These are phyloP conservation scores for Paramuricea clavata DNA, from an alignment of 92 coral and sea anemone genomes.

Conservation along the genomic window DNA sequence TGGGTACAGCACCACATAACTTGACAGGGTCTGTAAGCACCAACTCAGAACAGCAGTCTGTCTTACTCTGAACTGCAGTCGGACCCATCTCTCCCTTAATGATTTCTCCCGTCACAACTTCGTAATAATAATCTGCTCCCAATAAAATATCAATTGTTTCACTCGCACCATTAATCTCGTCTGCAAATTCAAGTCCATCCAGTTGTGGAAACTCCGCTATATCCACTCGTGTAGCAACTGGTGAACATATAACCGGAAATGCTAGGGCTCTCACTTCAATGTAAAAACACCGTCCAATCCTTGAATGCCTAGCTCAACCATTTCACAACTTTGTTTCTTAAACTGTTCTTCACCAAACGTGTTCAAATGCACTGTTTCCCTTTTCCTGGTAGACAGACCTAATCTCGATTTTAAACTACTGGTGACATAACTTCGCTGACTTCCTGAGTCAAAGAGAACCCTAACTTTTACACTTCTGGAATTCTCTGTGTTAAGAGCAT, in stretches of 20 bases:
- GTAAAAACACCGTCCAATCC: conserved; percentile 35
- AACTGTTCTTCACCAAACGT: conserved; percentile 50
- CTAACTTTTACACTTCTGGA: not conserved
- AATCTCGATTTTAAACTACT: not conserved
- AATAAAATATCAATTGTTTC: conserved; percentile 61
- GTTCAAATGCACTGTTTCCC: conserved; percentile 61
- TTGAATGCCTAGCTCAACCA: conserved; percentile 32
- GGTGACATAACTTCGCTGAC: conserved; percentile 13
- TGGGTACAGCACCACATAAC: not conserved
- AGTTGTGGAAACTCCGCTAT: conserved; percentile 1
- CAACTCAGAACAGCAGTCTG: too few relatives aligned
- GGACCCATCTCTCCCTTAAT: conserved; percentile 48
- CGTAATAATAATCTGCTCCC: conserved; percentile 69
- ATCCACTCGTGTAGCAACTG: conserved; percentile 21
- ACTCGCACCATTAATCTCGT: conserved; percentile 31
- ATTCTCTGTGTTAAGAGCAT: not conserved
- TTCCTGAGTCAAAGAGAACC: conserved; percentile 10
- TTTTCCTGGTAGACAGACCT: not conserved
- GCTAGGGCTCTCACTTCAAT: conserved; percentile 37
- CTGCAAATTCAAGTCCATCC: conserved; percentile 54
- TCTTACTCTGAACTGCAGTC: conserved; percentile 39
- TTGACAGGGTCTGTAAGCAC: conserved; percentile 21
- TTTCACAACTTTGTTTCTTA: conserved; percentile 47
- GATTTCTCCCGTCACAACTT: conserved; percentile 60
- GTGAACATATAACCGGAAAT: conserved; percentile 56